Base-by-base conservation (phyloP, 2,797 vertebrate species). In the Myiotriccus ornatus region DNA sequence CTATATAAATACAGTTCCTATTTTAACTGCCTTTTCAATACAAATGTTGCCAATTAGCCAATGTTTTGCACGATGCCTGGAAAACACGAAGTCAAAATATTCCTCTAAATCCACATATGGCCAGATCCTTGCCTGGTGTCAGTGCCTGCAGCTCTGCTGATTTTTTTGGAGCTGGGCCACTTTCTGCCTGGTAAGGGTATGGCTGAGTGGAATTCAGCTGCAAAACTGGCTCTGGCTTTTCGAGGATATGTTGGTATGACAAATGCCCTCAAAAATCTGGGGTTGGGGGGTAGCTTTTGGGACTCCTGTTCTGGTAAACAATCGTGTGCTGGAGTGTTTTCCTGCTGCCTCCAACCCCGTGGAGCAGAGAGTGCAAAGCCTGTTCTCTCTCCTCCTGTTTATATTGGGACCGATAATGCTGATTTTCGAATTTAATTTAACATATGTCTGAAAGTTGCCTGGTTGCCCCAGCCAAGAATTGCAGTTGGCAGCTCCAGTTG, bases 71-170 rank as follows among this genome's bases (percentile, higher is more conserved):
- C 4, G 9, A 41, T 71, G 88, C 27, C 49, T 91, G 62, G 80
- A 80, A 94, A 91, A 69, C 78, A 86, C 10, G n/a, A 70, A 93
- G 44, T 82, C 60, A 49, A 59, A 88, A 62, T 46, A 63, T 74
- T 79, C 44, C 34, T 57, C 77, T 74, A 56, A 53, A 89, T 52
- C 90, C 88, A 60, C 93, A 93, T 67, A 90, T 89, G 94, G 94
- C 44, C 84, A 60, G 59, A 74, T 67, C 86, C 81, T 64, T 20
- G 69, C 52, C 1, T 43, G 71, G 67, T 95, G 82, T 93, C 62
- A 34, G 2, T n/a, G 41, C 77, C 84, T 22, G 44, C 41, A 80
- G 55, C 84, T 87, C 86, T 39, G 49, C 71, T 85, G 14, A 39
- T 53, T 44, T 37, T 39, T 28, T 23, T 90, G 90, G 92, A 92